Conservation (phyloP, 2,113 vertebrate species). For the Notothenia rossii region DNA sequence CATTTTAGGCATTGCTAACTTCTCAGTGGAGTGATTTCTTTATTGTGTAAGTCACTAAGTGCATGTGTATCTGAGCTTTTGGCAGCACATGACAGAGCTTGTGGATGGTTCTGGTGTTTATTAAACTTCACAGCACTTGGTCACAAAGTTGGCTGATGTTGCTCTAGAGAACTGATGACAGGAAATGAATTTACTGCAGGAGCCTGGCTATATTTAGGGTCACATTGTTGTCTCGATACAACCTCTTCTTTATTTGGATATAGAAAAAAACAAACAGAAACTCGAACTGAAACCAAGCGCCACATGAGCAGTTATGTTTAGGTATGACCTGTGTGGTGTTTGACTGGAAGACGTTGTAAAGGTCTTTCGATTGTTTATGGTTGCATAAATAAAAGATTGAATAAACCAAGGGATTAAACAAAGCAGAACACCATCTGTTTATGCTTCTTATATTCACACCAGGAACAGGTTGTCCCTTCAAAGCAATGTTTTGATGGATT, state of each 20-base stretch:
- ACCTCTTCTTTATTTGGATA: background rate
- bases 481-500: constrained; percentile 7
- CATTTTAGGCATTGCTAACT: background rate
- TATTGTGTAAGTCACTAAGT: too few relatives aligned
- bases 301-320: background rate
- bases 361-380: background rate
- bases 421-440: background rate
- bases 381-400: background rate
- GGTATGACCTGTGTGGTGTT: background rate
- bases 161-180: background rate
- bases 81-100: constrained; percentile 6
- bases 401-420: background rate
- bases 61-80: background rate
- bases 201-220: background rate
- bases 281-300: background rate
- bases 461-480: constrained; percentile 14
- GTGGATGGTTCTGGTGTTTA: background rate
- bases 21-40: background rate
- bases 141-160: constrained; percentile 15
- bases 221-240: background rate
- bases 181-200: background rate
- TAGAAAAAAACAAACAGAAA: background rate
- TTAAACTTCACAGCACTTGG: background rate
- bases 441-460: constrained; percentile 10
- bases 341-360: background rate